Evolutionary conservation across 2,797 vertebrate species (phyloP).

Genomic region (Cyprinella venusta): DNA sequence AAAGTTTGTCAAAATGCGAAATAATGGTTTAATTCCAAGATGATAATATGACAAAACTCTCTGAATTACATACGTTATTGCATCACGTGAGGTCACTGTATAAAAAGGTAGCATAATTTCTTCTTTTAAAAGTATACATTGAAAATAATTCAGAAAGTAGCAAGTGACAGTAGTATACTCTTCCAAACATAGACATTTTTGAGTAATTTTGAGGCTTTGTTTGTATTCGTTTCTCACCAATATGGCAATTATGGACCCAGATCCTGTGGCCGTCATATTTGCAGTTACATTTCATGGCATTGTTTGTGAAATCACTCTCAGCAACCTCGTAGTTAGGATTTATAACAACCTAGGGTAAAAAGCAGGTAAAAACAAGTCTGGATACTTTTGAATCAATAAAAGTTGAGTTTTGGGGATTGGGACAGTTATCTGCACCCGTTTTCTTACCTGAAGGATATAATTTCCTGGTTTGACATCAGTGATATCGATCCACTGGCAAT

Average conservation of each 20-base stretch:
- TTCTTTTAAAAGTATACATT: background rate
- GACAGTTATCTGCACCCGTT: background rate
- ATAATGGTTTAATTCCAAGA: background rate
- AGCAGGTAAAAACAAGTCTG: constrained; percentile 1
- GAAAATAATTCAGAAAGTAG: background rate
- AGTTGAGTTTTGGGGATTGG: background rate
- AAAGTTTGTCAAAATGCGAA: background rate
- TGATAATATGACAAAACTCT: background rate
- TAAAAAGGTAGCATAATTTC: background rate
- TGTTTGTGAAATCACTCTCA: constrained; percentile 98
- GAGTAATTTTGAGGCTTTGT: background rate
- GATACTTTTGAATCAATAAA: background rate
- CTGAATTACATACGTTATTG: background rate
- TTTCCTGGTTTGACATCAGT: constrained; percentile 94
- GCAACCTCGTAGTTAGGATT: constrained; percentile 95
- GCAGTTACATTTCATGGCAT: constrained; percentile 98
- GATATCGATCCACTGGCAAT: constrained; percentile 99
- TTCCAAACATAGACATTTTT: background rate
- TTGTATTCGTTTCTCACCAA: constrained; percentile 74
- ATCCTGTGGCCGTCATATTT: constrained; percentile 97
- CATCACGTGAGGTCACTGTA: background rate
- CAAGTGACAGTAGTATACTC: background rate
- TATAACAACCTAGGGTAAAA: constrained; percentile 85
- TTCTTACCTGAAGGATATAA: constrained; percentile 92
- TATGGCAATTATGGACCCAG: constrained; percentile 97